These are phyloP conservation scores for Cephus sareptanus DNA, from an alignment of 2,888 invertebrate genomes.

Conservation along the genomic window DNA sequence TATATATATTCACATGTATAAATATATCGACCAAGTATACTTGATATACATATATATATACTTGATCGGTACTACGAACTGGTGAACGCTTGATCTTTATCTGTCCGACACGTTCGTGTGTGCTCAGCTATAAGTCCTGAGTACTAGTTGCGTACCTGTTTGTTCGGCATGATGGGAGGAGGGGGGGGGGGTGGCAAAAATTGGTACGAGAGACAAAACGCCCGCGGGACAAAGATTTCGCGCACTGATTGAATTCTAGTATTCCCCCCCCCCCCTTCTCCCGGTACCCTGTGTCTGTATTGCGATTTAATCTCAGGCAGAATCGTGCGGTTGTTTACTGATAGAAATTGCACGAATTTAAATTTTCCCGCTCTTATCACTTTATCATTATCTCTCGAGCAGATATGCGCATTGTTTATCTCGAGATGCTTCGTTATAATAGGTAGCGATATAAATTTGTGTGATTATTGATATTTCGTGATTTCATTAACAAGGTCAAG, in stretches of 20 bases:
- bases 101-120: neutral
- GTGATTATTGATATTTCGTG: neutral
- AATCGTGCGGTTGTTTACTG: neutral
- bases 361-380: neutral
- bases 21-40: too few species aligned
- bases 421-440: neutral
- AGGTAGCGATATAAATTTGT: neutral
- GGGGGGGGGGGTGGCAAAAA: neutral
- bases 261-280: too few species aligned
- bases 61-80: neutral
- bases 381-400: neutral
- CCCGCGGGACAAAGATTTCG: neutral
- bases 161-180: too few species aligned
- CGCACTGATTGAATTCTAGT: neutral
- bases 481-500: too few species aligned
- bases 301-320: neutral
- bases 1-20: too few species aligned
- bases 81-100: neutral
- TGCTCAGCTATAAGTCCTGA: neutral
- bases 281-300: neutral
- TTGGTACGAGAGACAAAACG: neutral
- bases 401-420: neutral
- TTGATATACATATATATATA: too few species aligned
- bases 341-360: neutral
- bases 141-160: too few species aligned